These are phyloP conservation scores for Eupithecia abbreviata DNA, from an alignment of 2,888 invertebrate genomes.

Conservation along the genomic window DNA sequence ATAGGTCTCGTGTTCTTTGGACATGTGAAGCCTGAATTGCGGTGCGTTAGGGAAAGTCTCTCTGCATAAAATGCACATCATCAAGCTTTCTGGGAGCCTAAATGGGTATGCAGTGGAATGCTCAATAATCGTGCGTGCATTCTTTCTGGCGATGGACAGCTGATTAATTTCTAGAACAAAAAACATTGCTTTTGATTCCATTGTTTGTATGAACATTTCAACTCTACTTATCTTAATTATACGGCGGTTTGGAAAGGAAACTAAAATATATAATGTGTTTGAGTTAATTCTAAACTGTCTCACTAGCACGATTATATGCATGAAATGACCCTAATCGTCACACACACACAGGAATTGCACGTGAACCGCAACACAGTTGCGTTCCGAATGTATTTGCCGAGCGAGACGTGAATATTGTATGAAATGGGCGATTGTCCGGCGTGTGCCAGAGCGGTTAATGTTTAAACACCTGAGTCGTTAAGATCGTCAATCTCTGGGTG, in stretches of 20 bases:
- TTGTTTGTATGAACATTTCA: not conserved
- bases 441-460: not conserved
- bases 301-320: too few species aligned
- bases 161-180: constrained; percentile 73
- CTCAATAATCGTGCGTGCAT: constrained; percentile 66
- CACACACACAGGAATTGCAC: too few species aligned
- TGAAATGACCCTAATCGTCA: too few species aligned
- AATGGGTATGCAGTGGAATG: constrained; percentile 69
- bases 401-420: too few species aligned
- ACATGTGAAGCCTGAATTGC: constrained; percentile 54
- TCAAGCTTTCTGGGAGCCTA: constrained; percentile 61
- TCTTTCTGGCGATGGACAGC: constrained; percentile 65
- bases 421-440: too few species aligned
- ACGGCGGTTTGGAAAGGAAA: not conserved
- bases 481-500: constrained; percentile 54
- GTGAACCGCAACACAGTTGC: too few species aligned
- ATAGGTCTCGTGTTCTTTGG: constrained; percentile 46
- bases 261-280: too few species aligned
- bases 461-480: not conserved
- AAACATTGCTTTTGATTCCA: constrained; percentile 9
- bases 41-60: constrained; percentile 56
- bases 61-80: constrained; percentile 70
- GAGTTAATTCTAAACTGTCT: too few species aligned
- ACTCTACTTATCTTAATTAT: not conserved
- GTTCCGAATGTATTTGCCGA: too few species aligned